A percentile compares a stretch with the other conserved stretches of the same genome.
Evolutionary conservation across 2,113 vertebrate genomes (phyloP).

Genomic region (Engraulis encrasicolus): DNA sequence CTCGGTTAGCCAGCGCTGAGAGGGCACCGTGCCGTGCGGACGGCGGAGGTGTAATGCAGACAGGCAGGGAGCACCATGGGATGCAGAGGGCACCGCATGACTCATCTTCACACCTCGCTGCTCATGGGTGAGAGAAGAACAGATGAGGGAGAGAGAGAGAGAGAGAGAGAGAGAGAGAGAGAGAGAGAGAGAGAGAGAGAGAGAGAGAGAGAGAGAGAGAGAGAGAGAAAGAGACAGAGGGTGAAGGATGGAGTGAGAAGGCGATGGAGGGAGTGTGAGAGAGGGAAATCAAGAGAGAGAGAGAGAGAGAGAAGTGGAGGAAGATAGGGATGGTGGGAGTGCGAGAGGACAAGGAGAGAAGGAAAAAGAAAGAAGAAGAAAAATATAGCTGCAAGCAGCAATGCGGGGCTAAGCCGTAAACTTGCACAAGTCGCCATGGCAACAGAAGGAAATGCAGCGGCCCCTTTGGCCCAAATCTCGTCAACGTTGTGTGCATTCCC

Average conservation of each 20-base stretch:
- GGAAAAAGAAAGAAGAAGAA: too few relatives aligned
- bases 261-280: background rate
- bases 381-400: too few relatives aligned
- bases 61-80: background rate
- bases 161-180: background rate
- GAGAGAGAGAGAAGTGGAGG: too few relatives aligned
- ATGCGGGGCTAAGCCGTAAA: too few relatives aligned
- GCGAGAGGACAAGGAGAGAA: too few relatives aligned
- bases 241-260: background rate
- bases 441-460: too few relatives aligned
- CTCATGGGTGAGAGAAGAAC: conserved; percentile 43
- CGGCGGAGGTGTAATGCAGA: conserved; percentile 29
- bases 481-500: too few relatives aligned
- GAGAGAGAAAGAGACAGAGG: background rate
- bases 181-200: background rate
- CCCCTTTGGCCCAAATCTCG: too few relatives aligned
- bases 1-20: conserved; percentile 45
- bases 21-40: too few relatives aligned
- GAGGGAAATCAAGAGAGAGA: too few relatives aligned
- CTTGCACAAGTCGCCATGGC: too few relatives aligned
- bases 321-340: too few relatives aligned
- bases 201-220: background rate
- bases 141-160: background rate
- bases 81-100: conserved; percentile 17
- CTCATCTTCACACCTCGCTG: conserved; percentile 42